Evolutionary conservation across 2,888 invertebrate genomes (phyloP).

Genomic region (Torymus aiolomorphi): DNA sequence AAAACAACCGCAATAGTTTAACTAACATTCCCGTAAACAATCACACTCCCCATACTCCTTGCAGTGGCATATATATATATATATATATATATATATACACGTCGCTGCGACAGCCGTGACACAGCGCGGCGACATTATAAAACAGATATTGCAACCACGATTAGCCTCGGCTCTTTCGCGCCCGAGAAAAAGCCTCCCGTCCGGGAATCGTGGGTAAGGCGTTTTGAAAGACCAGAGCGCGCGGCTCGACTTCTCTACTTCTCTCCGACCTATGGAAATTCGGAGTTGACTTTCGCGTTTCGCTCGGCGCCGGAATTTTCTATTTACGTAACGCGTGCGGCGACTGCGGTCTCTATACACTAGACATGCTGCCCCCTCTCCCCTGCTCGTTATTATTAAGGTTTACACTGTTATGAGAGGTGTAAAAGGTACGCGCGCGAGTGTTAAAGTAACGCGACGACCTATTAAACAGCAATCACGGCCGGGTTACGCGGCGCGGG

Average conservation of each 20-base stretch:
- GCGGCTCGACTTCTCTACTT: no score
- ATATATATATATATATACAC: no score
- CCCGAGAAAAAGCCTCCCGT: no score
- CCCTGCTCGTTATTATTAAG: slow-evolving; percentile 43
- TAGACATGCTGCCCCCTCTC: background rate
- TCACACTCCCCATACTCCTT: background rate
- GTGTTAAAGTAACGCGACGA: slow-evolving; percentile 49
- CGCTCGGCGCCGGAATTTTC: slow-evolving; percentile 29
- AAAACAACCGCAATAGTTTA: slow-evolving; percentile 25
- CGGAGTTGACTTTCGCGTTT: slow-evolving; percentile 8
- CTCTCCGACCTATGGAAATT: slow-evolving; percentile 44
- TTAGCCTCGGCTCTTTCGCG: background rate
- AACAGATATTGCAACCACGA: slow-evolving; percentile 32
- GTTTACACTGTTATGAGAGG: slow-evolving; percentile 22
- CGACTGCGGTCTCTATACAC: slow-evolving; percentile 6
- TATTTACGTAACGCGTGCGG: slow-evolving; percentile 38
- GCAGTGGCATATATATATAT: background rate
- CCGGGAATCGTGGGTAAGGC: slow-evolving; percentile 5
- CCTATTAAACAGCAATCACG: slow-evolving; percentile 62
- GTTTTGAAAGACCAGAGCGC: slow-evolving; percentile 34
- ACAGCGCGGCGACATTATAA: slow-evolving; percentile 9
- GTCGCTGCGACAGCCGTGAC: no score
- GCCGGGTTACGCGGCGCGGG: slow-evolving; percentile 43
- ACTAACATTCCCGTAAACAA: slow-evolving; percentile 19
- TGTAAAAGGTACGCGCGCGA: slow-evolving; percentile 10